Base-by-base conservation (phyloP, 2,797 vertebrate genomes). In the Xiphorhynchus erythropygius region DNA sequence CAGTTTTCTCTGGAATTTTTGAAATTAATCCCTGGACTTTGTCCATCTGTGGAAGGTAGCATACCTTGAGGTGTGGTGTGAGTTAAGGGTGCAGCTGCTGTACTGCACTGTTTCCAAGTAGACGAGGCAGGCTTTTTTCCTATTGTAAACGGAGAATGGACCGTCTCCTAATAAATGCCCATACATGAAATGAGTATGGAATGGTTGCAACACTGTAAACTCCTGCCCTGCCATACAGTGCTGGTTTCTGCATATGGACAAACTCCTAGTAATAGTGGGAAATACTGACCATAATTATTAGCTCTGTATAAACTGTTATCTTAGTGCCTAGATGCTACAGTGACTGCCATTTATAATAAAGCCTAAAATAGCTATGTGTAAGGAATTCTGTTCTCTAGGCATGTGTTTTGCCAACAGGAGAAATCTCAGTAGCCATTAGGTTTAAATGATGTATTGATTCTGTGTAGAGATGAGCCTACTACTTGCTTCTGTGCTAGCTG, bases 301-400 rank as follows among this genome's bases (percentile, higher is more conserved):
- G 82, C 47, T 95, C 79, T 93, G 19, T 83, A 25, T 44, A 35
- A 94, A 95, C 49, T 93, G 64, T 74, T 89, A 92, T 94, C 84
- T 86, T 90, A 93, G 95, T 96, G 93, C 95, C 94, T 96, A 92
- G 89, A 93, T 91, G 94, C 94, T 96, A 94, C 89, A 88, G 76
- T 95, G 95, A 97, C 96, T 96, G 94, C 94, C 94, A 90, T 86
- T 93, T 92, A 71, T 81, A 88, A 73, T 47, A 70, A 82, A 87
- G 65, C 67, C 78, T 89, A 59, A 53, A 88, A 52, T 55, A 88
- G 81, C 33, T 86, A 2, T 27, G 27, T 50, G 33, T 85, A 88
- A 88, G 82, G 87, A 73, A 24, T 92, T 75, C 57, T 75, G 53
- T 81, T 59, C 63, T 35, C 62, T 80, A 37, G 65, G 24, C 53